Conservation (phyloP, 2,888 invertebrate species). For the Mylabris sibirica region DNA sequence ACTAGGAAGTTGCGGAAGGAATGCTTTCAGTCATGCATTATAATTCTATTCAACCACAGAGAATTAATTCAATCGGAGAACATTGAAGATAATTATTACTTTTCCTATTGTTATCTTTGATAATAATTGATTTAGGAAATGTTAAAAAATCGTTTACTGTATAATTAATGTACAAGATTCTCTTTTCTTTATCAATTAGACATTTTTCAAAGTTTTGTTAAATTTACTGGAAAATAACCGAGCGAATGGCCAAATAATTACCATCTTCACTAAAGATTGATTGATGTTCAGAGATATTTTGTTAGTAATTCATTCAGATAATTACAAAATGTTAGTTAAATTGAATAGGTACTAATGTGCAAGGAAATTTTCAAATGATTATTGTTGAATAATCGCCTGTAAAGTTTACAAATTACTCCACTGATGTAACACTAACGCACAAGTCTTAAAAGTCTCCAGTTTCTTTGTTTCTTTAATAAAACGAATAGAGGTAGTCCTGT, state of each 20-base stretch:
- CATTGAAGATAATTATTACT: neutral
- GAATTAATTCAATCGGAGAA: slow-evolving; percentile 10
- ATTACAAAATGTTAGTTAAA: neutral
- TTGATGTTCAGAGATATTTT: slow-evolving; percentile 3
- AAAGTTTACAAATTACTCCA: neutral
- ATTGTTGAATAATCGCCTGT: neutral
- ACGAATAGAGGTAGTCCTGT: too few relatives aligned
- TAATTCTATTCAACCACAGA: neutral
- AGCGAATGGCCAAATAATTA: slow-evolving; percentile 9
- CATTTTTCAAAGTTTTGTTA: neutral
- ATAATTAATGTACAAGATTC: neutral
- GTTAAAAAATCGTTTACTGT: neutral
- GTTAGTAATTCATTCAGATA: neutral
- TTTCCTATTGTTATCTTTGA: slow-evolving; percentile 3
- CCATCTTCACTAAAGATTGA: neutral
- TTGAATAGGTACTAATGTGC: neutral
- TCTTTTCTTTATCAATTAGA: too few relatives aligned
- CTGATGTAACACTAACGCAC: too few relatives aligned
- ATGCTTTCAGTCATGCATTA: slow-evolving; percentile 1
- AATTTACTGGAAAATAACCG: neutral
- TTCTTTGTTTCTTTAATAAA: too few relatives aligned
- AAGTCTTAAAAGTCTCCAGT: too few relatives aligned
- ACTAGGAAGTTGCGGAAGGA: slow-evolving; percentile 7
- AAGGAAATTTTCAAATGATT: neutral
- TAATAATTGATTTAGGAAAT: neutral